Conservation (phyloP, 2,113 vertebrate genomes). For the Ptyas mucosa region DNA sequence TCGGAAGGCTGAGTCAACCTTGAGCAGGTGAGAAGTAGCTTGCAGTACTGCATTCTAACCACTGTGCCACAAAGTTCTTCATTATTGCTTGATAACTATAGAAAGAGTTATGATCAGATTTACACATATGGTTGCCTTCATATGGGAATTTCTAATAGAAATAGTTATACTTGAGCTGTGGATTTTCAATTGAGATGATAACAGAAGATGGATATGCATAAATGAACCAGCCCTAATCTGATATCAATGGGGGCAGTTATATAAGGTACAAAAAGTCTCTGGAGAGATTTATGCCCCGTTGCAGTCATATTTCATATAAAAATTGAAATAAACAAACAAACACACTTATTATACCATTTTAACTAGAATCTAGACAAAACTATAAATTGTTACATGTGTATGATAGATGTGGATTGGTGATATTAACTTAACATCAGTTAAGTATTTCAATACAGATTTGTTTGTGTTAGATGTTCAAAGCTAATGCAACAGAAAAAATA, state of each 20-base stretch:
- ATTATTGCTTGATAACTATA: too few species aligned
- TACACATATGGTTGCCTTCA: not conserved
- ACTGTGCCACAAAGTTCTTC: too few species aligned
- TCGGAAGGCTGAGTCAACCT: too few species aligned
- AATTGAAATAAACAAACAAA: not conserved
- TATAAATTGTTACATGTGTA: conserved; percentile 25
- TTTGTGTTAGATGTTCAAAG: not conserved
- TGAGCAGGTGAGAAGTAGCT: too few species aligned
- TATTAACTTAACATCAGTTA: conserved; percentile 4
- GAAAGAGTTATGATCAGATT: not conserved
- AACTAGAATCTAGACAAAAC: conserved; percentile 37
- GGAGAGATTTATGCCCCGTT: conserved; percentile 11
- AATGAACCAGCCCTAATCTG: not conserved
- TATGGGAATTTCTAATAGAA: not conserved
- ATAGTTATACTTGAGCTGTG: not conserved
- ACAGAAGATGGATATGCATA: not conserved
- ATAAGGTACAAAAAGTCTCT: not conserved
- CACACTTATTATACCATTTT: conserved; percentile 10
- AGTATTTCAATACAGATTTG: not conserved
- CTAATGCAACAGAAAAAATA: not conserved
- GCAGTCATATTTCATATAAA: not conserved
- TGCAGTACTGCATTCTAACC: too few species aligned
- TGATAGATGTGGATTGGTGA: conserved; percentile 7
- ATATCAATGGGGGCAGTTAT: not conserved
- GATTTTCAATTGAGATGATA: not conserved